Conservation (phyloP, 2,113 vertebrate genomes). For the Orientallactaga bullata region DNA sequence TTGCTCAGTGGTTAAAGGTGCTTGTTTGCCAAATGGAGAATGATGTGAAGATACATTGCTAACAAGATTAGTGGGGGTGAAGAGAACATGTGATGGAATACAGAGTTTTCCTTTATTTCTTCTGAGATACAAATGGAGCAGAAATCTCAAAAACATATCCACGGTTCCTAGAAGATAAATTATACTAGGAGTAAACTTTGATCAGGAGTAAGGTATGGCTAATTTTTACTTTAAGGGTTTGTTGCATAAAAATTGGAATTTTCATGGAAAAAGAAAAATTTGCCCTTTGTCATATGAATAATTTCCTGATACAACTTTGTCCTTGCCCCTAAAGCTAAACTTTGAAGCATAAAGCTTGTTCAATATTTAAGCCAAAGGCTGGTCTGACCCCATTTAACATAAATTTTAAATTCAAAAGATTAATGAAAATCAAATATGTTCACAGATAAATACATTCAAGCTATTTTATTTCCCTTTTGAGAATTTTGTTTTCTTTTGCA, state of each 20-base stretch:
- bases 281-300: neutral
- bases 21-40: neutral
- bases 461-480: neutral
- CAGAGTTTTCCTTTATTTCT: neutral
- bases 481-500: neutral
- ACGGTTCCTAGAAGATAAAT: conserved; percentile 33
- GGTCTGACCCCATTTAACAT: conserved; percentile 37
- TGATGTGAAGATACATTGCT: neutral
- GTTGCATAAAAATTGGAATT: neutral
- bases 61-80: neutral
- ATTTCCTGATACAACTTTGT: conserved; percentile 46
- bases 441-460: conserved; percentile 30
- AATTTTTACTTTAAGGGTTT: conserved; percentile 21
- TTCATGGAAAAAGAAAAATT: conserved; percentile 42
- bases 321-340: conserved; percentile 39
- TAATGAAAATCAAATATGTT: conserved; percentile 46
- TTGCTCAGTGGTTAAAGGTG: too few relatives aligned
- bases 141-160: conserved; percentile 20
- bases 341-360: conserved; percentile 51
- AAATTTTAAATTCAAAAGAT: conserved; percentile 61
- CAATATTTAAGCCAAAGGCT: conserved; percentile 45
- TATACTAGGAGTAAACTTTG: neutral
- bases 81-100: neutral
- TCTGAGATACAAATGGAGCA: neutral
- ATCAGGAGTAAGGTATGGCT: conserved; percentile 1